Evolutionary conservation across 2,888 invertebrate species (phyloP).

Genomic region (Drosophila falleni): DNA sequence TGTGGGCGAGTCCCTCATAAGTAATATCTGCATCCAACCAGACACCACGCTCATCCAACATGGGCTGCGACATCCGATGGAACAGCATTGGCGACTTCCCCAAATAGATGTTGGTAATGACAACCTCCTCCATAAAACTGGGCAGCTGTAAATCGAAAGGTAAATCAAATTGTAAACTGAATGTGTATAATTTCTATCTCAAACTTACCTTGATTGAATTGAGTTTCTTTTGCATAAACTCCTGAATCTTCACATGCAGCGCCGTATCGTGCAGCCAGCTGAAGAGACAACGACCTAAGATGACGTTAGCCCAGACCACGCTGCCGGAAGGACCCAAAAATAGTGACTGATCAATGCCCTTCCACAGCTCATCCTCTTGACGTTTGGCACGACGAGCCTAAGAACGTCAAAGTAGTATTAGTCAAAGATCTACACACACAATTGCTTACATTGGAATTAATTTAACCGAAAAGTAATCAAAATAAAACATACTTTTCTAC

Average conservation of each 20-base stretch:
- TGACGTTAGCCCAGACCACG: constrained; percentile 85
- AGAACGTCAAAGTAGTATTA: background rate
- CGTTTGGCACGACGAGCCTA: constrained; percentile 83
- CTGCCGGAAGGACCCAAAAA: constrained; percentile 85
- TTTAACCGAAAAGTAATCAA: constrained; percentile 24
- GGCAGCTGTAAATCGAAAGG: constrained; percentile 87
- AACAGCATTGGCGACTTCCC: constrained; percentile 89
- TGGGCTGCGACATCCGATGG: constrained; percentile 88
- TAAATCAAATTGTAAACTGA: background rate
- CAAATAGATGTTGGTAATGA: constrained; percentile 90
- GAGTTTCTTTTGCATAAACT: constrained; percentile 84
- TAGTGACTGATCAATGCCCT: constrained; percentile 84
- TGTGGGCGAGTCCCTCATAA: constrained; percentile 90
- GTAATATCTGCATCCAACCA: constrained; percentile 93
- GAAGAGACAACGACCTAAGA: constrained; percentile 83
- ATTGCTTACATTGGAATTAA: background rate
- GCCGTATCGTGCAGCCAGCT: constrained; percentile 80
- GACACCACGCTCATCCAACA: constrained; percentile 91
- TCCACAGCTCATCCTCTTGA: constrained; percentile 85
- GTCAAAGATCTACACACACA: background rate
- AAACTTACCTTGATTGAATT: constrained; percentile 82
- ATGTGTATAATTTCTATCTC: background rate
- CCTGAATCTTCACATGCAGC: constrained; percentile 82
- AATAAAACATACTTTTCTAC: constrained; percentile 75
- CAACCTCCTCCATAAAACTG: constrained; percentile 92